These are phyloP conservation scores for Neogale vison DNA, from an alignment of 2,113 vertebrate genomes.

Conservation along the genomic window DNA sequence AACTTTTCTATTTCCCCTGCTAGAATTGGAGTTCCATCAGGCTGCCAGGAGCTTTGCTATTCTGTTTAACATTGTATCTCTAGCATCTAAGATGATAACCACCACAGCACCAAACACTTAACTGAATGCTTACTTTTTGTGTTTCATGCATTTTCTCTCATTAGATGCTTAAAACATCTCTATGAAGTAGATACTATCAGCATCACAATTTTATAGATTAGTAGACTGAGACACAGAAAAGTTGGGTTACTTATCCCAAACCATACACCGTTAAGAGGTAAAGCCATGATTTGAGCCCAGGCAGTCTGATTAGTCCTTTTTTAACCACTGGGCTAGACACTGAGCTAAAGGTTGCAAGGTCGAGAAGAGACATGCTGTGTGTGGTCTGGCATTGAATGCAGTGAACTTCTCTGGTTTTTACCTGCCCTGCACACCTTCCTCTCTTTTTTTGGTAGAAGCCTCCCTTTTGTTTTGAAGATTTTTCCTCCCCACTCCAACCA, in stretches of 20 bases:
- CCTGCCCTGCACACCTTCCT: not conserved
- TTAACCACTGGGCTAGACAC: not conserved
- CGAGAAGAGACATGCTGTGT: not conserved
- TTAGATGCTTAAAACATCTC: not conserved
- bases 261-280: not conserved
- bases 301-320: not conserved
- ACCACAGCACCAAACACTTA: not conserved
- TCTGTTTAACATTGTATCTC: not conserved
- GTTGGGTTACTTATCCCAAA: not conserved
- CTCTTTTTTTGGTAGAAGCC: not conserved
- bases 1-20: not conserved
- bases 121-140: not conserved
- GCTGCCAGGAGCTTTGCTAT: not conserved
- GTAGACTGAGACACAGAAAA: not conserved
- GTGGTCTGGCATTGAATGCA: not conserved
- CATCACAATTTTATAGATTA: not conserved
- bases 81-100: not conserved
- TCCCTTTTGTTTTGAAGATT: not conserved
- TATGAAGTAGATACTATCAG: not conserved
- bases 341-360: not conserved
- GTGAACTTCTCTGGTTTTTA: not conserved
- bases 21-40: not conserved
- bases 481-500: not conserved
- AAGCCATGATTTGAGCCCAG: not conserved
- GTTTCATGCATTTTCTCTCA: not conserved